Percentiles rank a stretch among this genome's conserved stretches.
phyloP scores from a whole-genome alignment of 2,113 vertebrate genomes.

The Rafetus swinhoei region DNA sequence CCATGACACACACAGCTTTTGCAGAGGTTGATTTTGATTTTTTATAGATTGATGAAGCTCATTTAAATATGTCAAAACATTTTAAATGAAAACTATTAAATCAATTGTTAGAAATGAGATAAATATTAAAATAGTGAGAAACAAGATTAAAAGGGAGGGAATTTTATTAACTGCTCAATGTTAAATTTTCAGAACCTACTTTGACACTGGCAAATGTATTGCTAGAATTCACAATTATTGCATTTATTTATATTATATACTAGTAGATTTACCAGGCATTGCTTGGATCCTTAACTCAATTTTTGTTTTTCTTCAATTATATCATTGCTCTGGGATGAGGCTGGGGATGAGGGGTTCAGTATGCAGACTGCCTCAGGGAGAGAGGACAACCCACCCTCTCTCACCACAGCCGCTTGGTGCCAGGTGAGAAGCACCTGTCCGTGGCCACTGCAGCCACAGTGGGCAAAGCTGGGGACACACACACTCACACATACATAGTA shows the following conservation, averaged over 20 bases:
- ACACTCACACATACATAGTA: too few relatives aligned
- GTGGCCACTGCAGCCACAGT: too few relatives aligned
- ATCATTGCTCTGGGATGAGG: too few relatives aligned
- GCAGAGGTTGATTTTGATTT: background rate
- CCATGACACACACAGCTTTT: accelerated
- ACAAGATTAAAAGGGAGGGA: background rate
- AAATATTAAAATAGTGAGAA: background rate
- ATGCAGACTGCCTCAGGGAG: too few relatives aligned
- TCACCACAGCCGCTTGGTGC: too few relatives aligned
- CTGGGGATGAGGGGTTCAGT: too few relatives aligned
- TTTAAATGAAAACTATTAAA: background rate
- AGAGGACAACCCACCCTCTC: too few relatives aligned
- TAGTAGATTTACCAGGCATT: background rate
- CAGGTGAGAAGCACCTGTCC: too few relatives aligned
- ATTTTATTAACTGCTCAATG: background rate
- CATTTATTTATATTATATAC: background rate
- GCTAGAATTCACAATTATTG: background rate
- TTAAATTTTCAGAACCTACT: background rate
- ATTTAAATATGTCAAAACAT: background rate
- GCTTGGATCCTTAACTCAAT: too few relatives aligned
- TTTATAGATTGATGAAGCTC: background rate
- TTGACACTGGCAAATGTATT: background rate
- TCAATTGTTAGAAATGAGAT: background rate
- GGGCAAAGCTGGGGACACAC: too few relatives aligned
- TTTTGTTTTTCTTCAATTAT: too few relatives aligned